Evolutionary conservation across 2,113 vertebrate genomes (phyloP), one percentile per base, ranked within the genome.

Genomic region (Anoplopoma fimbria): DNA sequence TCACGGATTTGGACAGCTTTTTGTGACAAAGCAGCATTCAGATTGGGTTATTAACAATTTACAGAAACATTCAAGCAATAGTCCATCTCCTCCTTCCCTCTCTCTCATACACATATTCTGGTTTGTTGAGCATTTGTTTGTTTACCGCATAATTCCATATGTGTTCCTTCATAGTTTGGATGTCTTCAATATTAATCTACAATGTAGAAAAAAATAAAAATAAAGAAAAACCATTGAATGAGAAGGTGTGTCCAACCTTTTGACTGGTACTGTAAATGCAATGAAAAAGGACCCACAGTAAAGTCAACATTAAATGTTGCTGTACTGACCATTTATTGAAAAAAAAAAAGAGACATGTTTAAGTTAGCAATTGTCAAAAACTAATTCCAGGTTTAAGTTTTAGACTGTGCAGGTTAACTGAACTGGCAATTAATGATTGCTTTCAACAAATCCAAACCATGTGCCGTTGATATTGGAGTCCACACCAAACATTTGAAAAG

Each of bases 401-500:
- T 60, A 10, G 8, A n/a, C 23, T n/a, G 4, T 14, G 42, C 34
- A 47, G 36, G 23, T 47, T 27, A 19, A 27, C 33, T 25, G 51
- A 62, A 34, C 40, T 38, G 6, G 4, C 14, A 33, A 25, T 55
- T 47, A 14, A 40, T 34, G 1, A 57, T 73, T 45, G 14, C 27
- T 74, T 53, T 40, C 8, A 38, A 31, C 10, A 51, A 38, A 51
- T 45, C 34, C 19, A 9, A 0, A 65, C 34, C 34, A 33, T 23
- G 9, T 63, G 40, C 29, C n/a, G 29, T 55, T 71, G 36, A 25
- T 71, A 29, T 25, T 47, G 68, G 34, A 23, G 33, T 31, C 17
- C 69, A 49, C 25, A 42, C 58, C 34, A 7, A 45, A 68, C 25
- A 84, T 68, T 58, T 82, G 69, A 74, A 61, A 14, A 51, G 45